These are phyloP conservation scores for Caprella mutica DNA, from an alignment of 2,888 invertebrate genomes.

Conservation along the genomic window DNA sequence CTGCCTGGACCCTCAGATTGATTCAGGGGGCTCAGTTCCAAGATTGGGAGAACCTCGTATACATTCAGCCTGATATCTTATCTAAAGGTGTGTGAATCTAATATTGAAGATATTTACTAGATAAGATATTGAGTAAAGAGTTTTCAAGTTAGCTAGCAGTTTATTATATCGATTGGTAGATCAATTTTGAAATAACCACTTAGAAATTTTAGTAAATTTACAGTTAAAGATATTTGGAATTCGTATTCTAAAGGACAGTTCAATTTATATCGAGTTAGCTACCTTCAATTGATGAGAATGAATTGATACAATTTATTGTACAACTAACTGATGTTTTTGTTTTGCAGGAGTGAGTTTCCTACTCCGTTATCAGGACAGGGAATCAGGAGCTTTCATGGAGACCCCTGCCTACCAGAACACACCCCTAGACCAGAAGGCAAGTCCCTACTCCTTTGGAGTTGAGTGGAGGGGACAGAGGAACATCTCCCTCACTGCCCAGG, in stretches of 20 bases:
- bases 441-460: constrained; percentile 14
- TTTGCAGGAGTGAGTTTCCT: constrained; percentile 41
- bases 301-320: too few relatives aligned
- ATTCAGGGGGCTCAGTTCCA: constrained; percentile 45
- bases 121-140: constrained; percentile 22
- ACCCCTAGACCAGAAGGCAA: constrained; percentile 30
- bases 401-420: constrained; percentile 26
- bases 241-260: too few relatives aligned
- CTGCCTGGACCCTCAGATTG: constrained; percentile 45
- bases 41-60: constrained; percentile 48
- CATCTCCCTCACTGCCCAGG: constrained; percentile 46
- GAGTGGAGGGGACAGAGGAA: constrained; percentile 34
- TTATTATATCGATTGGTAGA: neutral
- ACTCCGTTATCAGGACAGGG: constrained; percentile 38
- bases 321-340: too few relatives aligned
- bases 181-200: neutral
- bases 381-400: constrained; percentile 32
- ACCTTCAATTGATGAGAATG: too few relatives aligned
- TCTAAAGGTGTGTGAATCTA: too few relatives aligned
- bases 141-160: neutral
- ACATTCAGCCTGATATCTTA: constrained; percentile 44
- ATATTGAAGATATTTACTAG: constrained; percentile 40
- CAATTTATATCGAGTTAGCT: too few relatives aligned
- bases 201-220: constrained; percentile 40
- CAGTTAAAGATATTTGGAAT: too few relatives aligned